phyloP scores from a whole-genome alignment of 2,888 invertebrate genomes.

The Aporophyla lueneburgensis region DNA sequence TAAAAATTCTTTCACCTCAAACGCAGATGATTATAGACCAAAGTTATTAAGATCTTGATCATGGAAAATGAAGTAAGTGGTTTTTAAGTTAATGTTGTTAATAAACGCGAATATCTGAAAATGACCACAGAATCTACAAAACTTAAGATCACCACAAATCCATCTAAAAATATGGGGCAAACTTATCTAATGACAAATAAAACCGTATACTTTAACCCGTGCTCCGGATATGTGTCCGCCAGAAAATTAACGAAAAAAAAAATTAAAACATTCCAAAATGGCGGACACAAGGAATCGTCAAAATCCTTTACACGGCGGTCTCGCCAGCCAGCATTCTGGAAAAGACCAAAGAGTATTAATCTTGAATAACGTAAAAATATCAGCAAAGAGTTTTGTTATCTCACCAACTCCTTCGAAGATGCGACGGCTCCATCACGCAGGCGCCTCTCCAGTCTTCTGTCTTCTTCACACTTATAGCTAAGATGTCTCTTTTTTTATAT shows the following conservation, averaged over 20 bases:
- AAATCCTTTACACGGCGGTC: conserved; percentile 63
- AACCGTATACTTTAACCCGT: conserved; percentile 82
- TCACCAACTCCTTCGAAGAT: conserved; percentile 72
- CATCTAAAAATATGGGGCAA: conserved; percentile 72
- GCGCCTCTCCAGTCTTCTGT: conserved; percentile 35
- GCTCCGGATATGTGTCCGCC: conserved; percentile 71
- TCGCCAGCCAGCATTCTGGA: conserved; percentile 75
- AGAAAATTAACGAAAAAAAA: conserved; percentile 39
- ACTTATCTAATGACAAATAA: conserved; percentile 71
- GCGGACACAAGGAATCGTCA: conserved; percentile 60
- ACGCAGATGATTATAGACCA: background rate
- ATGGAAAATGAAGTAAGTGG: background rate
- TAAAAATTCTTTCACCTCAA: too few species aligned
- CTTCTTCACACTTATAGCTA: conserved; percentile 70
- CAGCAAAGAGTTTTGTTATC: conserved; percentile 64
- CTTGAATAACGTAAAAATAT: conserved; percentile 69
- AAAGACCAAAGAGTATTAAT: conserved; percentile 87
- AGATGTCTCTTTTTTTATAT: conserved; percentile 47
- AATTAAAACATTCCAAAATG: conserved; percentile 48
- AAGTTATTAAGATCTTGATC: background rate
- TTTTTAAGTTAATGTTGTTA: too few species aligned
- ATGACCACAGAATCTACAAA: conserved; percentile 5
- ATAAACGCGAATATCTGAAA: background rate
- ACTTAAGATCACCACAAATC: conserved; percentile 65
- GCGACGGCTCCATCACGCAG: conserved; percentile 58